Conservation (phyloP, 2,113 vertebrate genomes). For the Tympanuchus pallidicinctus region DNA sequence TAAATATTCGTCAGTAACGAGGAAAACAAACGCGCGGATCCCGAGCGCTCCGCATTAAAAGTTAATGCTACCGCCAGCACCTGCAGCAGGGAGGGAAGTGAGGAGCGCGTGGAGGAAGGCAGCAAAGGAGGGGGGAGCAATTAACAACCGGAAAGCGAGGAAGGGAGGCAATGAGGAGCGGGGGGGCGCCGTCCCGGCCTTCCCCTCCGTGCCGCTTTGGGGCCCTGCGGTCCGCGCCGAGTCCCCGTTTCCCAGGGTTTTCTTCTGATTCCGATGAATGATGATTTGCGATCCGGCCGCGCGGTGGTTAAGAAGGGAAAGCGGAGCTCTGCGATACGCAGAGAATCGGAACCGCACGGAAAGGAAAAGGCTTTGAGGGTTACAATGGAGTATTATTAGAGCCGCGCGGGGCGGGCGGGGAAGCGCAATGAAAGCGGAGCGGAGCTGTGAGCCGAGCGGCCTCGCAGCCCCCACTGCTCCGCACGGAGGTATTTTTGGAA, state of each 20-base stretch:
- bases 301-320: not conserved
- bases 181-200: not conserved
- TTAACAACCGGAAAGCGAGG: conserved; percentile 68
- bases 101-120: conserved; percentile 70
- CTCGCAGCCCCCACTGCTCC: not conserved
- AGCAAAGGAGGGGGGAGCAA: conserved; percentile 76
- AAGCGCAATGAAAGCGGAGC: not conserved
- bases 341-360: not conserved
- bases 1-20: conserved; percentile 68
- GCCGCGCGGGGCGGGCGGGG: not conserved
- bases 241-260: not conserved
- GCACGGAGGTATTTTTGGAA: not conserved
- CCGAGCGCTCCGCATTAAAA: conserved; percentile 56
- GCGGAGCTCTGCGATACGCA: not conserved
- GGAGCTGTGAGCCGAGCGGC: not conserved
- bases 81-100: conserved; percentile 74
- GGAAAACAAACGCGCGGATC: conserved; percentile 49
- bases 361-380: not conserved
- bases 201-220: too few relatives aligned
- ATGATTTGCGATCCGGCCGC: too few relatives aligned
- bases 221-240: too few relatives aligned
- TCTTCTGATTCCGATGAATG: not conserved
- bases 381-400: conserved; percentile 16
- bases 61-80: conserved; percentile 71
- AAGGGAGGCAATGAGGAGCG: conserved; percentile 33